Percentiles rank a stretch among this genome's conserved stretches.
phyloP scores from a whole-genome alignment of 2,797 vertebrate genomes.

The Molossus molossus region DNA sequence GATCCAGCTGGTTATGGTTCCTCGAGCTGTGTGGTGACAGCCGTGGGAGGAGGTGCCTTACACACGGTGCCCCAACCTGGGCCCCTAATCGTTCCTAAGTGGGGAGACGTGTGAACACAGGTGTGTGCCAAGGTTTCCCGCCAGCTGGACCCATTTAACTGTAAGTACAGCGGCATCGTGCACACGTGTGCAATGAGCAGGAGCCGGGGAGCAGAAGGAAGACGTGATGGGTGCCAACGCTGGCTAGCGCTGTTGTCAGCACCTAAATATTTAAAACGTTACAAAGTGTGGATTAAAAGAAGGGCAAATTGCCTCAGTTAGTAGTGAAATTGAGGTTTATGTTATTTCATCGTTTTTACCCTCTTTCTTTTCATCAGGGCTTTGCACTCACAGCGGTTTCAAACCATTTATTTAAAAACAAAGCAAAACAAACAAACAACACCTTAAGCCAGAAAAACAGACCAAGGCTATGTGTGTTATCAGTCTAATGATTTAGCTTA shows the following conservation, averaged over 20 bases:
- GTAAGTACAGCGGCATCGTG: background rate
- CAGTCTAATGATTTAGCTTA: slow-evolving; percentile 81
- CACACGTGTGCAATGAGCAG: background rate
- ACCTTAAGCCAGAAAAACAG: slow-evolving; percentile 55
- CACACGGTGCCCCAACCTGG: background rate
- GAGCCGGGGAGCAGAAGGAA: background rate
- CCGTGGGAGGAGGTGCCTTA: background rate
- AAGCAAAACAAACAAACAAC: background rate
- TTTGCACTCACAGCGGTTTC: slow-evolving; percentile 63
- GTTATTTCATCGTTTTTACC: slow-evolving; percentile 33
- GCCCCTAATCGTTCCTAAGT: background rate
- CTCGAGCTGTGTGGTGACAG: background rate
- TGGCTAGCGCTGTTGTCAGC: slow-evolving; percentile 2
- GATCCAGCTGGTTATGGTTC: background rate
- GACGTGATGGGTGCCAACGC: background rate
- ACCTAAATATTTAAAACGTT: slow-evolving; percentile 43
- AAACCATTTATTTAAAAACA: slow-evolving; percentile 51
- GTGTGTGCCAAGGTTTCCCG: background rate
- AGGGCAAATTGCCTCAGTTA: background rate
- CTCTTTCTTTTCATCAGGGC: slow-evolving; percentile 59
- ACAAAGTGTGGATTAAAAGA: slow-evolving; percentile 18
- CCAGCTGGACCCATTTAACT: background rate
- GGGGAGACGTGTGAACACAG: background rate
- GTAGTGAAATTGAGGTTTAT: background rate
- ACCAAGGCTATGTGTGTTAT: slow-evolving; percentile 65